A percentile compares a stretch with the other conserved stretches of the same genome.
Conservation (phyloP, 2,888 invertebrate genomes). For the Lobophora halterata region DNA sequence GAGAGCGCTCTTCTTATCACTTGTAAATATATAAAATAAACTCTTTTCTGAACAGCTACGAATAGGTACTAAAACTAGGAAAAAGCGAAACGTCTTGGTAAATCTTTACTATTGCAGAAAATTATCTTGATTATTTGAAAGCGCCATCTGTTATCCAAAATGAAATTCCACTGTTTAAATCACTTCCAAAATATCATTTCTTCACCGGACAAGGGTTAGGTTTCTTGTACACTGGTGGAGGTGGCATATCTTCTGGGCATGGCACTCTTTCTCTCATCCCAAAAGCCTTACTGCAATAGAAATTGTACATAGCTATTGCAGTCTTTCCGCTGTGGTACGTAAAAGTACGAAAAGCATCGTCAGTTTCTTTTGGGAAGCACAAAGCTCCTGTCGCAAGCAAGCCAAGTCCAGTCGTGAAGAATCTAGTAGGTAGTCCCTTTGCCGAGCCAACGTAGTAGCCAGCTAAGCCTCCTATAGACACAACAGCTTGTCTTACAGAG, state of each 20-base stretch:
- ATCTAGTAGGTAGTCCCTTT: constrained; percentile 30
- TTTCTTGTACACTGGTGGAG: constrained; percentile 15
- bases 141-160: too few relatives aligned
- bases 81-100: too few relatives aligned
- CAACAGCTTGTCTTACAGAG: constrained; percentile 35
- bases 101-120: too few relatives aligned
- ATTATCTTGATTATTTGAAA: too few relatives aligned
- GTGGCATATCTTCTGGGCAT: constrained; percentile 46
- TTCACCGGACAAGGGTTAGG: constrained; percentile 32
- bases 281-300: constrained; percentile 32
- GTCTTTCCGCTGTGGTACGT: constrained; percentile 34
- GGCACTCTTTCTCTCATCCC: constrained; percentile 43
- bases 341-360: constrained; percentile 42
- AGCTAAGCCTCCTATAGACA: constrained; percentile 35
- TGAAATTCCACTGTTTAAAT: too few relatives aligned
- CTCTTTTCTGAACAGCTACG: too few relatives aligned
- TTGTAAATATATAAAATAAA: too few relatives aligned
- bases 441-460: constrained; percentile 37
- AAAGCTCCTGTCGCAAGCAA: constrained; percentile 45
- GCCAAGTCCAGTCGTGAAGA: constrained; percentile 43
- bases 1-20: too few relatives aligned
- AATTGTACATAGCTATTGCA: constrained; percentile 36
- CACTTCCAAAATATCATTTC: too few relatives aligned
- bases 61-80: too few relatives aligned
- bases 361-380: constrained; percentile 59